phyloP scores from a whole-genome alignment of 2,113 vertebrate genomes.

The Petroica traversi region DNA sequence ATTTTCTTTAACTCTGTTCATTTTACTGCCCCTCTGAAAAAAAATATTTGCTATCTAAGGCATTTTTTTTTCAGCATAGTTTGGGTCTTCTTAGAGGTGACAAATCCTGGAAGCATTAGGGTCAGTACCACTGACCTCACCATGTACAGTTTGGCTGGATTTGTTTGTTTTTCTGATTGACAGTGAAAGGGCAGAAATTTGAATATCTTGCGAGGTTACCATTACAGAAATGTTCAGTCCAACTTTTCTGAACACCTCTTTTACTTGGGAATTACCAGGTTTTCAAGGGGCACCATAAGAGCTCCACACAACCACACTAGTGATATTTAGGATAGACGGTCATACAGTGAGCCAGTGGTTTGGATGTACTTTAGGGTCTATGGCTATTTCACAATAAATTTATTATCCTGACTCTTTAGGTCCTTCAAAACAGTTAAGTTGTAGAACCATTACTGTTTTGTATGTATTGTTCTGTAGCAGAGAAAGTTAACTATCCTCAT shows the following conservation, averaged over 20 bases:
- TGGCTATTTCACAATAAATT: neutral
- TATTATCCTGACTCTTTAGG: neutral
- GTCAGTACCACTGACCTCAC: neutral
- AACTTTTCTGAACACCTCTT: neutral
- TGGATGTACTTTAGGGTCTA: neutral
- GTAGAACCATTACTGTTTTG: neutral
- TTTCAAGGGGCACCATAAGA: neutral
- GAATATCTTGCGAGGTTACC: neutral
- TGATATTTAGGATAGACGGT: neutral
- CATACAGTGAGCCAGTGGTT: neutral
- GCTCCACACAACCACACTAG: neutral
- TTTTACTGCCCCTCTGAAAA: neutral
- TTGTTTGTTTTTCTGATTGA: neutral
- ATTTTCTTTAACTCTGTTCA: neutral
- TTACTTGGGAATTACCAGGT: neutral
- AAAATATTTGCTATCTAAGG: fast-evolving
- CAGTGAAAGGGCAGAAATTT: neutral
- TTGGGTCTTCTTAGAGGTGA: neutral
- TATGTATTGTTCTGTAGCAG: neutral
- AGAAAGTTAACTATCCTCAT: neutral
- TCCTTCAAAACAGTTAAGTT: neutral
- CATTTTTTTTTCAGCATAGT: neutral
- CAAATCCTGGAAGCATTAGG: neutral
- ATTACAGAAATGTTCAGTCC: neutral
- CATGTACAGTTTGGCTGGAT: neutral